Evolutionary conservation across 2,888 invertebrate genomes (phyloP).

Genomic region (Bursaphelenchus okinawaensis): DNA sequence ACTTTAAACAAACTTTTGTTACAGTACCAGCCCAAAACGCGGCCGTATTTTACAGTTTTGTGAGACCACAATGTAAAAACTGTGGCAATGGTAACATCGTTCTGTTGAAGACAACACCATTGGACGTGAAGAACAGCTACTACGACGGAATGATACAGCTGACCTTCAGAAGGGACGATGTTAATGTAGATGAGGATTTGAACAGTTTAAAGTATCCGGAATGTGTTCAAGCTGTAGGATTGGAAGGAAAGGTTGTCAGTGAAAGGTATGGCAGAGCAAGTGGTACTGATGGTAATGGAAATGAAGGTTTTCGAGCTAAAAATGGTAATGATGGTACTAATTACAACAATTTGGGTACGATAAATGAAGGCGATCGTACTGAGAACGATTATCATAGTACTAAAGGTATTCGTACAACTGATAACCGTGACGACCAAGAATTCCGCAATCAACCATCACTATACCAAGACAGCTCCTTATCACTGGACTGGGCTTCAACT

Average conservation of each 20-base stretch:
- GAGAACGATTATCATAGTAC: background rate
- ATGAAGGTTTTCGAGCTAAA: too few relatives aligned
- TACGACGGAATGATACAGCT: background rate
- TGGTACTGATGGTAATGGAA: background rate
- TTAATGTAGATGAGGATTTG: background rate
- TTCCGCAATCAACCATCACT: background rate
- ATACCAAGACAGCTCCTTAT: too few relatives aligned
- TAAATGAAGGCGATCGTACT: background rate
- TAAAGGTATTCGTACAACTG: background rate
- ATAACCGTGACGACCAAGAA: background rate
- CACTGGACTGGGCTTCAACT: conserved; percentile 31
- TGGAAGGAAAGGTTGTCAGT: background rate
- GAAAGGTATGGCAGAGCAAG: background rate
- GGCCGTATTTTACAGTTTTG: background rate
- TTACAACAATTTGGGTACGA: background rate
- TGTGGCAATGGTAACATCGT: conserved; percentile 13
- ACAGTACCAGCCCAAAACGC: background rate
- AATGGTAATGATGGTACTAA: too few relatives aligned
- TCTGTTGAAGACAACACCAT: background rate
- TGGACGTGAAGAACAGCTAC: background rate
- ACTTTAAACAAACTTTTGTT: too few relatives aligned
- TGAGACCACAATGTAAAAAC: conserved; percentile 1
- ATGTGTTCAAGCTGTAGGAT: conserved; percentile 29
- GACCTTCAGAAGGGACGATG: background rate
- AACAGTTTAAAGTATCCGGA: conserved; percentile 47